These are phyloP conservation scores for Venusia cambrica DNA, from an alignment of 2,888 invertebrate species.

Conservation along the genomic window DNA sequence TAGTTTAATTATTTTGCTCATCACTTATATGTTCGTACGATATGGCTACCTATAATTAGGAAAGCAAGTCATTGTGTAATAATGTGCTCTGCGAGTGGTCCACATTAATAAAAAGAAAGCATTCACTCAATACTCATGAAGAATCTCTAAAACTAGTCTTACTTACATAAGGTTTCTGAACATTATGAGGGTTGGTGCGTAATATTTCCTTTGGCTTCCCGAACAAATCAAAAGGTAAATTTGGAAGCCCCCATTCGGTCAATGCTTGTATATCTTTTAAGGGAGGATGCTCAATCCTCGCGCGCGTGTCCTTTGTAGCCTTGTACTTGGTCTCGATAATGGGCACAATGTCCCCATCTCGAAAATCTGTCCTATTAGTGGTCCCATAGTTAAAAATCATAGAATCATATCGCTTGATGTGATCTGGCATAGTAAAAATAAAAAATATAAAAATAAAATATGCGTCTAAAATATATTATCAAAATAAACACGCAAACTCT, in stretches of 20 bases:
- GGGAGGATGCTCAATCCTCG: conserved; percentile 22
- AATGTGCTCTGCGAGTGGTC: too few relatives aligned
- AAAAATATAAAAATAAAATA: conserved; percentile 6
- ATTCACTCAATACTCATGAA: too few relatives aligned
- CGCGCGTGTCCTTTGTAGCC: too few relatives aligned
- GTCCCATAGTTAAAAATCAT: conserved; percentile 51
- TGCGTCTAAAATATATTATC: conserved; percentile 10
- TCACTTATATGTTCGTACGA: too few relatives aligned
- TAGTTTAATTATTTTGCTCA: too few relatives aligned
- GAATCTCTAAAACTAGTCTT: too few relatives aligned
- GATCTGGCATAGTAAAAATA: conserved; percentile 28
- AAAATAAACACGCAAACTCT: conserved; percentile 11
- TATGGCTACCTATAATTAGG: too few relatives aligned
- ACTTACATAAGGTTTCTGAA: conserved; percentile 47
- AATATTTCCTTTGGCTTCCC: conserved; percentile 39
- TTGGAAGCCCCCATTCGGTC: conserved; percentile 32
- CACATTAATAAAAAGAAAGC: too few relatives aligned
- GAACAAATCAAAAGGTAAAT: conserved; percentile 43
- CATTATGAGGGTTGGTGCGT: conserved; percentile 38
- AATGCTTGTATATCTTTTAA: conserved; percentile 50
- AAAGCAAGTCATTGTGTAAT: too few relatives aligned
- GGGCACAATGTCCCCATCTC: conserved; percentile 29
- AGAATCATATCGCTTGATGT: conserved; percentile 27
- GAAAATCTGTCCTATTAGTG: conserved; percentile 40
- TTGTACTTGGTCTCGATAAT: conserved; percentile 33